Conservation (phyloP, 2,888 invertebrate species). For the Agonum fuliginosum region DNA sequence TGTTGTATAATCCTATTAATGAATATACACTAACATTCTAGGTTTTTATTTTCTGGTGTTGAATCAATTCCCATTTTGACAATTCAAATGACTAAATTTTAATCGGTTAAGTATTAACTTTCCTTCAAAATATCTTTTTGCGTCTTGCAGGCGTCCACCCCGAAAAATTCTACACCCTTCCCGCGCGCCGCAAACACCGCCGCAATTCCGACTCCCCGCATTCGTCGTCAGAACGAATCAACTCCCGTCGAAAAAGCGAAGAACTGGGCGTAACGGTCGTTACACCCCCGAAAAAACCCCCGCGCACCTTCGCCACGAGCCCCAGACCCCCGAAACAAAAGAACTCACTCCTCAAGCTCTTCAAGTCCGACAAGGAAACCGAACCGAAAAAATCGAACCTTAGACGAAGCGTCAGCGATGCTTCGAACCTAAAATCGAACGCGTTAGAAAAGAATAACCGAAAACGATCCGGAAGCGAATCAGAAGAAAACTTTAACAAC, state of each 20-base stretch:
- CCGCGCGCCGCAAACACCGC: slow-evolving; percentile 77
- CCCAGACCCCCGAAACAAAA: slow-evolving; percentile 70
- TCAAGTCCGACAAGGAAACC: slow-evolving; percentile 78
- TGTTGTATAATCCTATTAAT: no score
- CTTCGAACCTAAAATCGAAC: slow-evolving; percentile 77
- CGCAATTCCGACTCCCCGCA: slow-evolving; percentile 67
- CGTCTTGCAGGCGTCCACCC: slow-evolving; percentile 70
- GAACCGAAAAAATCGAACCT: slow-evolving; percentile 74
- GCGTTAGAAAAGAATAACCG: slow-evolving; percentile 72
- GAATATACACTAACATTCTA: no score
- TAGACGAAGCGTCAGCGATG: slow-evolving; percentile 73
- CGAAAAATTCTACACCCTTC: slow-evolving; percentile 82
- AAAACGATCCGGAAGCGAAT: slow-evolving; percentile 78
- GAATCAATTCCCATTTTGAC: no score
- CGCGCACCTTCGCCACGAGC: slow-evolving; percentile 74
- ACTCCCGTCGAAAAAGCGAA: slow-evolving; percentile 74
- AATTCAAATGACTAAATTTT: no score
- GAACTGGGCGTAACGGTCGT: slow-evolving; percentile 72
- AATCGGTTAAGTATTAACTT: no score
- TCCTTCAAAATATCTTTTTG: no score
- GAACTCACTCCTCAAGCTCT: slow-evolving; percentile 81
- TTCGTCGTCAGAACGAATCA: slow-evolving; percentile 58
- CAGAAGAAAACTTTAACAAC: slow-evolving; percentile 76
- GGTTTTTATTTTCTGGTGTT: no score
- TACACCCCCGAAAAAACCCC: slow-evolving; percentile 69